Evolutionary conservation across 2,888 invertebrate species (phyloP).

Genomic region (Nephrotoma guestfalica): DNA sequence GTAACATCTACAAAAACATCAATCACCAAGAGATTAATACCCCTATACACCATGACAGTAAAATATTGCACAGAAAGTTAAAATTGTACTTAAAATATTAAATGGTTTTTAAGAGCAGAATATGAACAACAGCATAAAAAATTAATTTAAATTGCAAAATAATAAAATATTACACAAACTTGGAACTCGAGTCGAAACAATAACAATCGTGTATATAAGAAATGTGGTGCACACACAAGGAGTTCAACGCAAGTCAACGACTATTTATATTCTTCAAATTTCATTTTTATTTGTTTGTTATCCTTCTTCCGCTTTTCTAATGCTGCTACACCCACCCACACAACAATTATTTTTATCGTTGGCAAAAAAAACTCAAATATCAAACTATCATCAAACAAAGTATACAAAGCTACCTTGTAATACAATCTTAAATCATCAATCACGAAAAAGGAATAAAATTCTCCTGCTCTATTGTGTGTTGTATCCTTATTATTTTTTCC

Average conservation of each 20-base stretch:
- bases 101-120: background rate
- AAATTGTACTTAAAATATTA: background rate
- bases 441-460: background rate
- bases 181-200: background rate
- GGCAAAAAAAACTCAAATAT: background rate
- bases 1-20: background rate
- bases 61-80: background rate
- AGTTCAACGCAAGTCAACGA: background rate
- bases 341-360: background rate
- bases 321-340: background rate
- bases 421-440: background rate
- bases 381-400: background rate
- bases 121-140: background rate
- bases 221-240: background rate
- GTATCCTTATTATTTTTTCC: background rate
- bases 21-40: background rate
- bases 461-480: background rate
- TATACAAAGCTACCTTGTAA: background rate
- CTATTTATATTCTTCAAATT: background rate
- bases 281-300: background rate
- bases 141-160: background rate
- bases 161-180: background rate
- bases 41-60: background rate
- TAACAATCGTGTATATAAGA: background rate
- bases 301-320: background rate